These are phyloP conservation scores for Ranitomeya variabilis DNA, from an alignment of 2,113 vertebrate genomes.

Conservation along the genomic window DNA sequence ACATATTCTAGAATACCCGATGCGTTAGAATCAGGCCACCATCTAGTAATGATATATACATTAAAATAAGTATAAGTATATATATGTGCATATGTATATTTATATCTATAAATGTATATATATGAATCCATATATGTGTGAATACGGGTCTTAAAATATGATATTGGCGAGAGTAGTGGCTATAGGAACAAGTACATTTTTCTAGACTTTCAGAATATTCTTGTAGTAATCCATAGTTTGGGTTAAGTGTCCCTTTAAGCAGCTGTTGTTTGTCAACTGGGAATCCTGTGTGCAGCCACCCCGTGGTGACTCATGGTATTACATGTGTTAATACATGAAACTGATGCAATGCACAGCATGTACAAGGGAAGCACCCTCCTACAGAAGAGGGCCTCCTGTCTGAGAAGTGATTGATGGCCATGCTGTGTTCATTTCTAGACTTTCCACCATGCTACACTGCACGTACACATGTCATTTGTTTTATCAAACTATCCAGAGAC, in stretches of 20 bases:
- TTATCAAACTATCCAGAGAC: conserved; percentile 3
- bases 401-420: conserved; percentile 22
- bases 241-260: background rate
- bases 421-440: background rate
- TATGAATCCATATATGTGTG: too few species aligned
- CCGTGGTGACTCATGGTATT: background rate
- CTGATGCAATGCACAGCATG: background rate
- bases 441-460: conserved; percentile 32
- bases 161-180: too few species aligned
- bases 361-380: background rate
- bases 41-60: too few species aligned
- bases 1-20: too few species aligned
- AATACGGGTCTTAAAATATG: too few species aligned
- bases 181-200: too few species aligned
- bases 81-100: too few species aligned
- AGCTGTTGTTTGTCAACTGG: background rate
- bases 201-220: background rate
- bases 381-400: conserved; percentile 10
- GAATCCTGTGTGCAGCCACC: background rate
- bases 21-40: too few species aligned
- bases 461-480: conserved; percentile 41
- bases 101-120: too few species aligned
- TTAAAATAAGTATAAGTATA: too few species aligned
- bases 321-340: background rate
- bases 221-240: background rate